Percentiles rank a stretch among this genome's conserved stretches.
Conservation (phyloP, 1,140 invertebrate species). For the Aphelenchoides besseyi region DNA sequence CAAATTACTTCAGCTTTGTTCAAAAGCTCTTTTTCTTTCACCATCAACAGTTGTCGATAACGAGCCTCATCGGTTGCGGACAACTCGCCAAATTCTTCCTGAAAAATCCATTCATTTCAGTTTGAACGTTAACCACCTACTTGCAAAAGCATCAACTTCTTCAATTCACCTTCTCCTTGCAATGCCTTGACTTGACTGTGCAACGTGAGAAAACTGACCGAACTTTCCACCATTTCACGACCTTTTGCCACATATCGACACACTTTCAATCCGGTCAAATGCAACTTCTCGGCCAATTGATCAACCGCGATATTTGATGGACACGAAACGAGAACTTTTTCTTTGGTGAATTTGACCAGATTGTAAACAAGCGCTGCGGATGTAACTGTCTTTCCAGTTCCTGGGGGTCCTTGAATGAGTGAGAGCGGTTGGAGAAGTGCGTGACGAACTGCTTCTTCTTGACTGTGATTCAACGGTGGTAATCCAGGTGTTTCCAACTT, state of each 20-base stretch:
- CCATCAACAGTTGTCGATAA: constrained; percentile 83
- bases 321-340: constrained; percentile 93
- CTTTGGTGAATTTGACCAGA: constrained; percentile 82
- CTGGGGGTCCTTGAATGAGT: constrained; percentile 75
- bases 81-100: constrained; percentile 60
- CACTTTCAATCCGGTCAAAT: constrained; percentile 90
- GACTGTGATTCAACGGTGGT: constrained; percentile 90
- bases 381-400: constrained; percentile 84
- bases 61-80: constrained; percentile 78
- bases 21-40: constrained; percentile 83
- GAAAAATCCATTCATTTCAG: constrained; percentile 16
- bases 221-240: constrained; percentile 93
- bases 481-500: constrained; percentile 89
- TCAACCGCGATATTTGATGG: constrained; percentile 99
- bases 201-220: constrained; percentile 89
- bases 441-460: constrained; percentile 97
- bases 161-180: constrained; percentile 76
- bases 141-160: constrained; percentile 85
- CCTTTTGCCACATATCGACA: constrained; percentile 95
- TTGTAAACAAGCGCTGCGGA: constrained; percentile 99
- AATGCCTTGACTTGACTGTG: constrained; percentile 95
- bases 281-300: constrained; percentile 97
- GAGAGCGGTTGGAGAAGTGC: constrained; percentile 92
- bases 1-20: constrained; percentile 97
- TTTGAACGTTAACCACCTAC: constrained; percentile 21